A percentile compares a stretch with the other conserved stretches of the same genome.
Conservation (phyloP, 2,113 vertebrate genomes). For the Anolis carolinensis region DNA sequence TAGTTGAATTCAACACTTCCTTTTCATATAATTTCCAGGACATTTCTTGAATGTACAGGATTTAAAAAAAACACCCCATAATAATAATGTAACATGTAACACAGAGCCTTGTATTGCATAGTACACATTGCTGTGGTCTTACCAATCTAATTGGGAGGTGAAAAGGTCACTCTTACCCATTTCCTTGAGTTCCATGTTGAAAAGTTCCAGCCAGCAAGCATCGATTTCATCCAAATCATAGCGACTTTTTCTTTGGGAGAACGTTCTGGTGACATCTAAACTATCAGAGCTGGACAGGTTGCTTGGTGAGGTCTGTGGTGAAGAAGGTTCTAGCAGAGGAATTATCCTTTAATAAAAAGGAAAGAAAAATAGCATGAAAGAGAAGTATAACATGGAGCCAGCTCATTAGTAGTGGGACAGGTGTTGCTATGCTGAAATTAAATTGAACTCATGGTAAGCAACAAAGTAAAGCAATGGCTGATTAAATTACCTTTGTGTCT, state of each 20-base stretch:
- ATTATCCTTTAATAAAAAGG: slow-evolving; percentile 67
- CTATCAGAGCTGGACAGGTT: slow-evolving; percentile 62
- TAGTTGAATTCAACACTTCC: neutral
- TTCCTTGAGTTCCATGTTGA: slow-evolving; percentile 91
- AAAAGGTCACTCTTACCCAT: slow-evolving; percentile 81
- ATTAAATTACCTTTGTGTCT: neutral
- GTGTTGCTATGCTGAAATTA: neutral
- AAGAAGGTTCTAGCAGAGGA: slow-evolving; percentile 71
- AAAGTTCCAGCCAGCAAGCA: slow-evolving; percentile 91
- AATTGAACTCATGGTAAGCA: neutral
- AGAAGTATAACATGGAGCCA: neutral
- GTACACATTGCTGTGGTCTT: neutral
- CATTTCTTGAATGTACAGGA: neutral
- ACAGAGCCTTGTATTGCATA: neutral
- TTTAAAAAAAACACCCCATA: neutral
- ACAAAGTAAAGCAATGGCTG: neutral
- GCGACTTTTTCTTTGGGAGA: slow-evolving; percentile 81
- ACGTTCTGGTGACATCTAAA: slow-evolving; percentile 75
- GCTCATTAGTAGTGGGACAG: neutral
- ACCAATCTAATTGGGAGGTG: neutral
- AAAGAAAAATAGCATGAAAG: slow-evolving; percentile 32
- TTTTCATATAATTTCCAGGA: neutral
- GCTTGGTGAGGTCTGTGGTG: slow-evolving; percentile 54
- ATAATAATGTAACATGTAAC: neutral
- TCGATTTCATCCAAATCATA: slow-evolving; percentile 98